These are phyloP conservation scores for Peromyscus californicus DNA, from an alignment of 2,113 vertebrate species.

Conservation along the genomic window DNA sequence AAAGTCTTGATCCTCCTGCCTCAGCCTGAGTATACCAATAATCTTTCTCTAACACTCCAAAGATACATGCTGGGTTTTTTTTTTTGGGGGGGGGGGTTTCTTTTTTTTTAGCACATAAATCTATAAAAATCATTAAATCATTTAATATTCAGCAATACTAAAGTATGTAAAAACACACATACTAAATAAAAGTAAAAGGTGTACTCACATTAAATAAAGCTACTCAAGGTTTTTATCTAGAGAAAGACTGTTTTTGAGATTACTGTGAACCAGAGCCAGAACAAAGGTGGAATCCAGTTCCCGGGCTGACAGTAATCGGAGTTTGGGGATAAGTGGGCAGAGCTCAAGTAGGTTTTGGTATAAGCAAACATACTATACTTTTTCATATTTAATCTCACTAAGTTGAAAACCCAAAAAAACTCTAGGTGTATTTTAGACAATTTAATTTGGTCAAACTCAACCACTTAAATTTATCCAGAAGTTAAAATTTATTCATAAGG, in stretches of 20 bases:
- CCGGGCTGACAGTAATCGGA: not conserved
- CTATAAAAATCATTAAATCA: not conserved
- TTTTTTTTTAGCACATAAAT: not conserved
- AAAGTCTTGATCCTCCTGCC: not conserved
- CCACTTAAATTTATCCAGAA: not conserved
- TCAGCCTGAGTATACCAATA: not conserved
- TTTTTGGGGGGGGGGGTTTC: no score
- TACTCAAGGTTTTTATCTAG: not conserved
- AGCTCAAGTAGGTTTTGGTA: not conserved
- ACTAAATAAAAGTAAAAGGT: not conserved
- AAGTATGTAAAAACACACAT: not conserved
- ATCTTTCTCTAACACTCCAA: not conserved
- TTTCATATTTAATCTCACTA: not conserved
- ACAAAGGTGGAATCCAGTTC: not conserved
- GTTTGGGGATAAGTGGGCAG: not conserved
- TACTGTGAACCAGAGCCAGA: not conserved
- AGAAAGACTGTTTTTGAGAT: not conserved
- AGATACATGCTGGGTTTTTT: not conserved
- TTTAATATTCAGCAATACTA: not conserved
- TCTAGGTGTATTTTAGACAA: not conserved
- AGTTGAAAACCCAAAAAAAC: constrained; percentile 21
- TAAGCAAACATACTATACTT: not conserved
- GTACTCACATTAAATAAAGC: not conserved
- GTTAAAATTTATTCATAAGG: constrained; percentile 11
- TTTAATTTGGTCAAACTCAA: constrained; percentile 6